A percentile compares a stretch with the other conserved stretches of the same genome.
These are phyloP conservation scores for Blera fallax DNA, from an alignment of 2,888 invertebrate species.

Conservation along the genomic window DNA sequence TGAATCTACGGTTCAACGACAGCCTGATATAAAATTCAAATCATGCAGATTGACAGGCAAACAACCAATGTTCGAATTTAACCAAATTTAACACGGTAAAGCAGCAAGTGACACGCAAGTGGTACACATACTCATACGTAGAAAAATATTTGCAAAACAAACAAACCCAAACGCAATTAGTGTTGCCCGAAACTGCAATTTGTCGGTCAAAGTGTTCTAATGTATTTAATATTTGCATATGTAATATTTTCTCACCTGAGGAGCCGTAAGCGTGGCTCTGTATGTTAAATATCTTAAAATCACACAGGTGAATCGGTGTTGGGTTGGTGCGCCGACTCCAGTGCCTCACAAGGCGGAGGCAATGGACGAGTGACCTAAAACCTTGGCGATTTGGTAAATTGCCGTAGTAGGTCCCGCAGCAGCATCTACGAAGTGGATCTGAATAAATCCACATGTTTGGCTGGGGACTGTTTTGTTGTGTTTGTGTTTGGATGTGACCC, in stretches of 20 bases:
- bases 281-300: neutral
- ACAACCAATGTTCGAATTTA: neutral
- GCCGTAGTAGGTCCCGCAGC: neutral
- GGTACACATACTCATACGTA: neutral
- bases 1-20: neutral
- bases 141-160: neutral
- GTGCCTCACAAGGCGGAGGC: neutral
- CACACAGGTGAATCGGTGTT: neutral
- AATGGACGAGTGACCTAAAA: conserved; percentile 24
- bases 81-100: neutral
- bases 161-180: neutral
- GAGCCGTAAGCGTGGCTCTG: neutral
- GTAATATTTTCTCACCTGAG: conserved; percentile 17
- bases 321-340: neutral
- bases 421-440: neutral
- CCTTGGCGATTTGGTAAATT: conserved; percentile 6
- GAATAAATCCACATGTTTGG: neutral
- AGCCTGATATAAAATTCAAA: conserved; percentile 25
- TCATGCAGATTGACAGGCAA: neutral
- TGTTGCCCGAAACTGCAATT: neutral
- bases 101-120: too few relatives aligned
- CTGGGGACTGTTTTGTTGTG: neutral
- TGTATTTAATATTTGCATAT: conserved; percentile 9
- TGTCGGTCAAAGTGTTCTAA: conserved; percentile 12
- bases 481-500: neutral